A percentile compares a stretch with the other conserved stretches of the same genome.
phyloP scores from a whole-genome alignment of 2,888 invertebrate species.

The Ectropis crepuscularia region DNA sequence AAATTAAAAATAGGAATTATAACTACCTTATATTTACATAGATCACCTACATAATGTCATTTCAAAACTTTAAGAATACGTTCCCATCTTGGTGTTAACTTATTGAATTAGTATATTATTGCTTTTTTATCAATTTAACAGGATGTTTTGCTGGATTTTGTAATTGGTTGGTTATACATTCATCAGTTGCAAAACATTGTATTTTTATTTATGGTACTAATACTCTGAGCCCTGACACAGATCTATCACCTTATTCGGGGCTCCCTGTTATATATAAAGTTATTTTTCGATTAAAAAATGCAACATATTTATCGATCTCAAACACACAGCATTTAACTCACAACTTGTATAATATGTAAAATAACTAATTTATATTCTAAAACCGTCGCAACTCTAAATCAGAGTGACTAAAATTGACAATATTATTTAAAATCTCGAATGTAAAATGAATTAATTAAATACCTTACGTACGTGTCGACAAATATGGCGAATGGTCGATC shows the following conservation, averaged over 20 bases:
- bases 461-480: no score
- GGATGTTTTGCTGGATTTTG: background rate
- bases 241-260: no score
- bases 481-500: no score
- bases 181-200: no score
- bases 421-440: no score
- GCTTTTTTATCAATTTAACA: slow-evolving; percentile 44
- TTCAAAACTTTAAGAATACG: slow-evolving; percentile 50
- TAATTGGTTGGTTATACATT: no score
- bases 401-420: no score
- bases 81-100: slow-evolving; percentile 57
- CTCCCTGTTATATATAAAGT: no score
- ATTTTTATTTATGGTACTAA: no score
- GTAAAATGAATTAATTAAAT: no score
- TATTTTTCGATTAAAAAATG: no score
- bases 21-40: slow-evolving; percentile 72
- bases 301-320: slow-evolving; percentile 1
- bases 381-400: slow-evolving; percentile 14
- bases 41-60: slow-evolving; percentile 51
- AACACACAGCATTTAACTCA: slow-evolving; percentile 16
- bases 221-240: no score
- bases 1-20: slow-evolving; percentile 62
- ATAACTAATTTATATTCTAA: slow-evolving; percentile 8
- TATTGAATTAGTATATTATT: slow-evolving; percentile 48
- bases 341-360: slow-evolving; percentile 17